Conservation (phyloP, 2,797 vertebrate genomes). For the Chrosomus eos region DNA sequence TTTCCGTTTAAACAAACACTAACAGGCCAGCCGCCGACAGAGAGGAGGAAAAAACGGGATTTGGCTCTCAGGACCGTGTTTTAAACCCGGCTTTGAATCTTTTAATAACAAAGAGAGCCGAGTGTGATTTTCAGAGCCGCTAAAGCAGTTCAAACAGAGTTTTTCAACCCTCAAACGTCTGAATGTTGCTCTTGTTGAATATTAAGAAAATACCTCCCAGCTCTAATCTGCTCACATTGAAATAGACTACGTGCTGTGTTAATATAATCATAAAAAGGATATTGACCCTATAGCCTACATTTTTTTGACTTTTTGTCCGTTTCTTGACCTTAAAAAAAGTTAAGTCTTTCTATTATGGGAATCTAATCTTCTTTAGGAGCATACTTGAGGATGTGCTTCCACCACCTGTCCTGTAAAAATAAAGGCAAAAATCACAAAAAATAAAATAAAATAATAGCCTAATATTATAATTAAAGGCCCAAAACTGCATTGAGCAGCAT, state of each 20-base stretch:
- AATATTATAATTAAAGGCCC: too few species aligned
- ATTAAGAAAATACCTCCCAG: slow-evolving; percentile 23
- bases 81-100: slow-evolving; percentile 50
- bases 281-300: too few species aligned
- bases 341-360: too few species aligned
- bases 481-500: not conserved
- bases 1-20: slow-evolving; percentile 62
- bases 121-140: slow-evolving; percentile 55
- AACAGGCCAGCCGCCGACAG: slow-evolving; percentile 39
- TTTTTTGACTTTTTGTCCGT: too few species aligned
- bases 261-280: too few species aligned
- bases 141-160: slow-evolving; percentile 10
- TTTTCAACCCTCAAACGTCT: not conserved
- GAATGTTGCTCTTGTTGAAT: slow-evolving; percentile 53
- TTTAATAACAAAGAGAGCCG: slow-evolving; percentile 57
- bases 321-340: too few species aligned
- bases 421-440: too few species aligned
- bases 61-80: slow-evolving; percentile 43
- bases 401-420: too few species aligned
- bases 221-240: not conserved
- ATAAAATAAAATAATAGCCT: too few species aligned
- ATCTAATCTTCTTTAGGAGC: too few species aligned
- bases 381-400: too few species aligned
- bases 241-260: too few species aligned
- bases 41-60: slow-evolving; percentile 32